Evolutionary conservation across 2,888 invertebrate genomes (phyloP).

Genomic region (Thymelicus acteon): DNA sequence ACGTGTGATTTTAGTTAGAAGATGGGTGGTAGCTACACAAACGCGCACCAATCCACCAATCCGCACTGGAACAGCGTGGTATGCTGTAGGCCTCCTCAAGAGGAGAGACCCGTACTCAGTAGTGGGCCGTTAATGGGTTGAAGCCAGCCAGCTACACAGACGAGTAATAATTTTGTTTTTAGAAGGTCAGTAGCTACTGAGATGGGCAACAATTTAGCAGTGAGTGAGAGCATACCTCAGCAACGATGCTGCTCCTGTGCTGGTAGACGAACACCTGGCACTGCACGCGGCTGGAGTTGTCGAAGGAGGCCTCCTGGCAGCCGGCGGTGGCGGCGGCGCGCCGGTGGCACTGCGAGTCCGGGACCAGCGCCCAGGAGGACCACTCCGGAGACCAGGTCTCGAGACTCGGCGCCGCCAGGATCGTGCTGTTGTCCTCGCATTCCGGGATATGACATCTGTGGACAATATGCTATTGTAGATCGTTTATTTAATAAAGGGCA

Average conservation of each 20-base stretch:
- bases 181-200: no score
- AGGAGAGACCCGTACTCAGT: no score
- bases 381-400: conserved; percentile 57
- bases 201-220: not conserved
- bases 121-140: no score
- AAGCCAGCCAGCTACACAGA: no score
- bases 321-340: conserved; percentile 53
- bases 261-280: conserved; percentile 80
- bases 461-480: not conserved
- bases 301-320: conserved; percentile 67
- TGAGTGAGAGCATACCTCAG: conserved; percentile 68
- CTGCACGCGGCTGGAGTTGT: conserved; percentile 54
- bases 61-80: no score
- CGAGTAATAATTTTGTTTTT: no score
- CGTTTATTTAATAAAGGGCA: no score
- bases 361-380: conserved; percentile 58
- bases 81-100: no score
- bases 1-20: no score
- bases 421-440: conserved; percentile 69
- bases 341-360: conserved; percentile 56
- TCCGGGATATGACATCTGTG: conserved; percentile 80
- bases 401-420: conserved; percentile 47
- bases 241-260: conserved; percentile 77
- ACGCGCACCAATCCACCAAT: no score
- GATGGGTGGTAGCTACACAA: no score